Conservation (phyloP, 2,888 invertebrate genomes). For the Ochropleura leucogaster region DNA sequence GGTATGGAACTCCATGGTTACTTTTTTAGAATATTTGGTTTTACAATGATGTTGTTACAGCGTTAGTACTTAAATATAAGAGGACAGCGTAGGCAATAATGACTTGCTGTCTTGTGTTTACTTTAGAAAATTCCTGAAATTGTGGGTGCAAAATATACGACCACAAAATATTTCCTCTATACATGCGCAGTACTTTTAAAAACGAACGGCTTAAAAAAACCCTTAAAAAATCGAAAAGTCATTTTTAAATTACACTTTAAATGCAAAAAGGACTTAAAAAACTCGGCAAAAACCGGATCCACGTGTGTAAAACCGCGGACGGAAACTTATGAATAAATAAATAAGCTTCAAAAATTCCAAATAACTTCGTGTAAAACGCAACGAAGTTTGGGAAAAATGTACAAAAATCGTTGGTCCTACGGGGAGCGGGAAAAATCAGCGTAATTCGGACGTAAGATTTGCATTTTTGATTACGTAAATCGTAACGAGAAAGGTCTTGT, state of each 20-base stretch:
- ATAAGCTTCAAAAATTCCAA: conserved; percentile 59
- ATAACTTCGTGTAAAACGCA: conserved; percentile 65
- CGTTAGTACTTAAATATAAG: too few species aligned
- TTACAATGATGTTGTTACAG: too few species aligned
- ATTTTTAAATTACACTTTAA: conserved; percentile 49
- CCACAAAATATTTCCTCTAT: neutral
- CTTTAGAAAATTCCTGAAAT: neutral
- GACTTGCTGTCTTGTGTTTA: too few species aligned
- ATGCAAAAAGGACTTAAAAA: conserved; percentile 46
- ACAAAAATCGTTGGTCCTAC: conserved; percentile 58
- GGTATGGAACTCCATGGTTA: too few species aligned
- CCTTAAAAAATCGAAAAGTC: conserved; percentile 30
- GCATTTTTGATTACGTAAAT: conserved; percentile 83
- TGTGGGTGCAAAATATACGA: too few species aligned
- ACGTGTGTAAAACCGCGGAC: conserved; percentile 48
- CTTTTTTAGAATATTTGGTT: too few species aligned
- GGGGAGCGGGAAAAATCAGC: conserved; percentile 71
- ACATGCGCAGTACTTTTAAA: conserved; percentile 16
- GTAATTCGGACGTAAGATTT: conserved; percentile 78
- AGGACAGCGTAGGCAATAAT: too few species aligned
- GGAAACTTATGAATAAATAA: conserved; percentile 63
- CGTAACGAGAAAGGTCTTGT: conserved; percentile 69
- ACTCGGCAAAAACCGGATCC: conserved; percentile 37
- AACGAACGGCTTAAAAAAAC: neutral
- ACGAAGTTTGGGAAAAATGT: conserved; percentile 56